Conservation (phyloP, 1,140 invertebrate species). For the Triops longicaudatus region DNA sequence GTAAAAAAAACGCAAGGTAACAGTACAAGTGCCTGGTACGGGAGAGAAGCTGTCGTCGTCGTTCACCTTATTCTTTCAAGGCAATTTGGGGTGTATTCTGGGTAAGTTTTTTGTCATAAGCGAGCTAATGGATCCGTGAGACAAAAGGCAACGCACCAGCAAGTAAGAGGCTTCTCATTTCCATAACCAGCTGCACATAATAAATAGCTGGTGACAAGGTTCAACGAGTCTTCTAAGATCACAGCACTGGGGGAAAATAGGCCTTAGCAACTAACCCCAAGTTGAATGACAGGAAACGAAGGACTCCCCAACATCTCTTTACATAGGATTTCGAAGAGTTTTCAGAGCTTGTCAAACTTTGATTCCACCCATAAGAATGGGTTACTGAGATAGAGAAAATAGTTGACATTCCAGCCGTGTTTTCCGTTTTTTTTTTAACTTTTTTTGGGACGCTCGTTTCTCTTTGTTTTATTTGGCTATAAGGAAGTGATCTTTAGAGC, state of each 20-base stretch:
- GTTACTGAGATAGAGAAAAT: not conserved
- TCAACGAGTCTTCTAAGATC: not conserved
- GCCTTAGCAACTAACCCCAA: not conserved
- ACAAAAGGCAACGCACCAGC: not conserved
- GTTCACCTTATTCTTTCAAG: not conserved
- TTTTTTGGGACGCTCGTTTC: not conserved
- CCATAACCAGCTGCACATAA: conserved; percentile 11
- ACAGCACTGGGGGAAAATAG: not conserved
- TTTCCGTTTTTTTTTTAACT: not conserved
- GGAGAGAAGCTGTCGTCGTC: not conserved
- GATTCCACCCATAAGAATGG: not conserved
- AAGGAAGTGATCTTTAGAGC: not conserved
- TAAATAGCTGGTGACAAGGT: not conserved
- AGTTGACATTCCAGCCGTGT: not conserved
- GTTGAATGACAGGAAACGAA: not conserved
- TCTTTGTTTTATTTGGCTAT: not conserved
- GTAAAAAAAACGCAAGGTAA: not conserved
- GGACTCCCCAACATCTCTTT: not conserved
- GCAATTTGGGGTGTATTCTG: not conserved
- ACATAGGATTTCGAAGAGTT: not conserved
- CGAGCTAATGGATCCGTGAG: not conserved
- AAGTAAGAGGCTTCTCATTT: not conserved
- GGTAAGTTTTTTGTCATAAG: not conserved
- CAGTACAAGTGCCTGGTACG: conserved; percentile 5
- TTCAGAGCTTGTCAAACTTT: not conserved